These are phyloP conservation scores for Oreochromis grahami DNA, from an alignment of 2,797 vertebrate genomes.

Conservation along the genomic window DNA sequence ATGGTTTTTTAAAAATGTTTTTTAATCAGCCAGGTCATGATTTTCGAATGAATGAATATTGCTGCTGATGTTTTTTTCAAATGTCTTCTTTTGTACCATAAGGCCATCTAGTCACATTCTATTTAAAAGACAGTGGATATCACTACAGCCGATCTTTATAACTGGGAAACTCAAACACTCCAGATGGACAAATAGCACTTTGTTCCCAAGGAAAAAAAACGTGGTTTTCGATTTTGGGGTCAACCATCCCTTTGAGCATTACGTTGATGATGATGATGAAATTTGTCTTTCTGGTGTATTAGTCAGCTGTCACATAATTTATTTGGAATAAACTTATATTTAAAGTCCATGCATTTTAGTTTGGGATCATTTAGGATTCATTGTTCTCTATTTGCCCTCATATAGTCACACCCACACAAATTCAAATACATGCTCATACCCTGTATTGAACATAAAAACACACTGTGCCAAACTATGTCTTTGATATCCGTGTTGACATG, in stretches of 20 bases:
- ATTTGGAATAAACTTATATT: background rate
- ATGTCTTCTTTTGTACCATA: background rate
- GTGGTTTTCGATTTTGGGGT: background rate
- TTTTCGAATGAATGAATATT: background rate
- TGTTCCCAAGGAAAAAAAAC: fast-evolving
- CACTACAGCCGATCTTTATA: background rate
- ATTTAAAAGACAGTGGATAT: background rate
- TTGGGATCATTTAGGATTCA: background rate
- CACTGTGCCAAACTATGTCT: background rate
- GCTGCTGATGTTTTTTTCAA: background rate
- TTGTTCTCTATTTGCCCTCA: background rate
- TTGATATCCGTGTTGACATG: constrained; percentile 12
- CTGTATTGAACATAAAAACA: background rate
- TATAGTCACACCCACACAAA: background rate
- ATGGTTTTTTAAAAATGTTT: fast-evolving
- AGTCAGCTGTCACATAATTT: background rate
- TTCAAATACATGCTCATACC: background rate
- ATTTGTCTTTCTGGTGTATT: background rate
- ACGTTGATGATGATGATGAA: background rate
- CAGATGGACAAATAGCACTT: background rate
- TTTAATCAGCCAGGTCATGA: background rate
- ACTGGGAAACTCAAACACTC: background rate
- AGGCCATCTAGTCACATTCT: background rate
- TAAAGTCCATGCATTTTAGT: background rate
- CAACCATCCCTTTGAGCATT: background rate